These are phyloP conservation scores for Acrobasis suavella DNA, from an alignment of 2,888 invertebrate species.

Conservation along the genomic window DNA sequence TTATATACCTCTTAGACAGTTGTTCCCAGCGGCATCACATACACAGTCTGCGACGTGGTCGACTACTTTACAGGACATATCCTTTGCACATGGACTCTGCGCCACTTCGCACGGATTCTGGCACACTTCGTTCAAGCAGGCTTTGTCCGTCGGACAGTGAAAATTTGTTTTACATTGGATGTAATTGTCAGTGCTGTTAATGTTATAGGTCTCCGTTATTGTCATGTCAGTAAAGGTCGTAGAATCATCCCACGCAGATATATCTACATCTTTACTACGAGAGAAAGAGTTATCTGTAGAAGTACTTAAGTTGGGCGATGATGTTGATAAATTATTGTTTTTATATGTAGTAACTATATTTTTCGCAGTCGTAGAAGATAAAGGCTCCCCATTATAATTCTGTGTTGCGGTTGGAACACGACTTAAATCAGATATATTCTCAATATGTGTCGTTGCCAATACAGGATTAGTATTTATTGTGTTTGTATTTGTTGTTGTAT, in stretches of 20 bases:
- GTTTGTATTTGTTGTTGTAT: neutral
- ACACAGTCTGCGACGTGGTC: slow-evolving; percentile 85
- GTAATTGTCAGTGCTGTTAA: slow-evolving; percentile 53
- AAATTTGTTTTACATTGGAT: slow-evolving; percentile 82
- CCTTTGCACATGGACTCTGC: slow-evolving; percentile 80
- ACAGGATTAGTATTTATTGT: neutral
- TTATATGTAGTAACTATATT: slow-evolving; percentile 10
- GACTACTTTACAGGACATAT: slow-evolving; percentile 83
- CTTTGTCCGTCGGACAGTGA: slow-evolving; percentile 84
- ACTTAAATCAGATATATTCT: neutral
- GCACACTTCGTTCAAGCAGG: slow-evolving; percentile 85
- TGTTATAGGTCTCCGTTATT: slow-evolving; percentile 56
- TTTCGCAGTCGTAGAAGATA: slow-evolving; percentile 6
- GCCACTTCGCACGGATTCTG: slow-evolving; percentile 83
- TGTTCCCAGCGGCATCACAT: slow-evolving; percentile 83
- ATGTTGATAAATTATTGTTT: slow-evolving; percentile 38
- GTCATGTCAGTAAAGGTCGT: slow-evolving; percentile 64
- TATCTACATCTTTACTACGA: slow-evolving; percentile 70
- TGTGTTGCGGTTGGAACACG: neutral
- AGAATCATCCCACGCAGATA: slow-evolving; percentile 73
- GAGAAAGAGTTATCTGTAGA: slow-evolving; percentile 70
- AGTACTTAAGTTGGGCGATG: slow-evolving; percentile 48
- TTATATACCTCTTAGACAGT: slow-evolving; percentile 86
- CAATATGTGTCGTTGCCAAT: neutral
- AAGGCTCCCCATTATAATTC: neutral